phyloP scores from a whole-genome alignment of 1,140 invertebrate species.

The Globodera ellingtonae region DNA sequence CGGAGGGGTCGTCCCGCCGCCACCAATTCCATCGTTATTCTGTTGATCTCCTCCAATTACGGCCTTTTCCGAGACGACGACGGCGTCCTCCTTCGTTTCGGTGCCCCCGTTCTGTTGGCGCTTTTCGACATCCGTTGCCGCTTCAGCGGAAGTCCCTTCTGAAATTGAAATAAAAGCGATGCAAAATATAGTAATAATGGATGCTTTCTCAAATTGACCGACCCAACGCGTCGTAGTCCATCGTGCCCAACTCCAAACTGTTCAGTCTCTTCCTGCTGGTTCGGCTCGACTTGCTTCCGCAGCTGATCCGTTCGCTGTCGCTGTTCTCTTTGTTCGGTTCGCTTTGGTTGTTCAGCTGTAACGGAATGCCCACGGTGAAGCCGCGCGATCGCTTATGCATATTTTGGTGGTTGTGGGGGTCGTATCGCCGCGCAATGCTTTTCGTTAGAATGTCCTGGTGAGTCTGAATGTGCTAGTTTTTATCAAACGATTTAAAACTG shows the following conservation, averaged over 20 bases:
- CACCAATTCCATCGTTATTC: neutral
- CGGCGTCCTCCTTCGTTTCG: neutral
- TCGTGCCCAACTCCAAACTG: neutral
- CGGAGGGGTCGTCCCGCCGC: too few species aligned
- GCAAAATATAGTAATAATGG: neutral
- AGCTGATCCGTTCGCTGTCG: neutral
- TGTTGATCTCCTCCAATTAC: neutral
- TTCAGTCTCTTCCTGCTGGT: slow-evolving; percentile 1
- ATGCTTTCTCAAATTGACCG: neutral
- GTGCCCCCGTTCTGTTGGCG: neutral
- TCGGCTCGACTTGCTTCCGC: neutral
- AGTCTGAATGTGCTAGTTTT: too few species aligned
- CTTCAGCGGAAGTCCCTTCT: neutral
- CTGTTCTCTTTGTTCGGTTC: slow-evolving; percentile 2
- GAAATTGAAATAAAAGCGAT: neutral
- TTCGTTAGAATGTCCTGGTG: neutral
- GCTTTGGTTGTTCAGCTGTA: neutral
- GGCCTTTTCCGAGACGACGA: too few species aligned
- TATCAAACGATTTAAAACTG: too few species aligned
- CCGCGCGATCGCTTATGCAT: neutral
- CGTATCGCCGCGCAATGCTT: neutral
- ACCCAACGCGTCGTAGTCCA: slow-evolving; percentile 9
- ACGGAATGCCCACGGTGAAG: neutral
- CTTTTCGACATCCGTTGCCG: neutral
- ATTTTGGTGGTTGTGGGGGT: neutral